Evolutionary conservation across 92 coral and sea anemone genomes (phyloP).

Genomic region (Zoanthus sansibaricus): DNA sequence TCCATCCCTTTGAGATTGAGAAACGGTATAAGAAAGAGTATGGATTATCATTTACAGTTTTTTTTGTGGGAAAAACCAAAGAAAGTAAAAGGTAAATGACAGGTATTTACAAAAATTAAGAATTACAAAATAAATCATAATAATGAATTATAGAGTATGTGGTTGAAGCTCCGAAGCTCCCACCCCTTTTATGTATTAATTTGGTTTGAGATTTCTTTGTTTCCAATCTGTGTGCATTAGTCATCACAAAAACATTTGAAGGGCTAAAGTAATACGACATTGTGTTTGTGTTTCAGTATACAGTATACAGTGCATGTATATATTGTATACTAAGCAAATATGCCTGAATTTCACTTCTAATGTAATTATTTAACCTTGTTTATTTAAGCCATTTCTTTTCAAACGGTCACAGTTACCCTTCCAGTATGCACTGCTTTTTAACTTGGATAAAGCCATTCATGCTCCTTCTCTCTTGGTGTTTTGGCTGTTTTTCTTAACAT

Average conservation of each 20-base stretch:
- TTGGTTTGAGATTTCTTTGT: not conserved
- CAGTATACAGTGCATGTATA: not conserved
- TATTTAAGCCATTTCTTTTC: slow-evolving; percentile 3
- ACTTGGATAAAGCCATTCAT: not conserved
- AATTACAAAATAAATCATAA: not conserved
- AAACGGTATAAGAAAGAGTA: not conserved
- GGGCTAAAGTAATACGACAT: not conserved
- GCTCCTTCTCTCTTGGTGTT: not conserved
- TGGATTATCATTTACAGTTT: not conserved
- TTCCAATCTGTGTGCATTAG: not conserved
- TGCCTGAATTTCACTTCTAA: not conserved
- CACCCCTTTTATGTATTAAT: not conserved
- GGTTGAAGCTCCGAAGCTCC: not conserved
- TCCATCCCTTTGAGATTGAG: slow-evolving; percentile 52
- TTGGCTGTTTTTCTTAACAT: not conserved
- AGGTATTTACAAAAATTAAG: not conserved
- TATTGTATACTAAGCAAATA: not conserved
- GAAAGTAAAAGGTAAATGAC: not conserved
- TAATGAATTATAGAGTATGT: too few relatives aligned
- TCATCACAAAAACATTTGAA: not conserved
- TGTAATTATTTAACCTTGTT: not conserved
- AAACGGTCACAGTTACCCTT: not conserved
- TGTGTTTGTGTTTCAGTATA: not conserved
- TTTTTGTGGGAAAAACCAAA: not conserved
- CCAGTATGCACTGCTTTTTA: not conserved